Percentiles rank a stretch among this genome's conserved stretches.
Evolutionary conservation across 1,140 invertebrate genomes (phyloP).

Genomic region (Paralvinella palmiformis): DNA sequence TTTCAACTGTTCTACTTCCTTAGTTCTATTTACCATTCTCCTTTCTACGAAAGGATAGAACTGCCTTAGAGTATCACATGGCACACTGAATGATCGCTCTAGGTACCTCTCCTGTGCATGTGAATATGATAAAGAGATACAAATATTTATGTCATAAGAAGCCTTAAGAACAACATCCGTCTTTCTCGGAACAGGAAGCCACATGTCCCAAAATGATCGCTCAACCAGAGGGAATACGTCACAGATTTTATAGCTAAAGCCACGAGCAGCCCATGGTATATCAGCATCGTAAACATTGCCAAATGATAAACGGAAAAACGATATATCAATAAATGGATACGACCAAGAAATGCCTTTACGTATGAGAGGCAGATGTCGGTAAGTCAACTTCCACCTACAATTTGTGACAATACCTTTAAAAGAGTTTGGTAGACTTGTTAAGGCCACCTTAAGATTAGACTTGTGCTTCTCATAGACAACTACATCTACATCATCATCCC

Average conservation of each 20-base stretch:
- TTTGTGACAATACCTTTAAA: neutral
- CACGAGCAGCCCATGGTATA: neutral
- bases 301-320: neutral
- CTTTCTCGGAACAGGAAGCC: neutral
- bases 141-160: neutral
- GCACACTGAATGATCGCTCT: too few relatives aligned
- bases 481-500: slow-evolving; percentile 45
- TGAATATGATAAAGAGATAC: too few relatives aligned
- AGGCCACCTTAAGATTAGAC: neutral
- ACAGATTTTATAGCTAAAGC: neutral
- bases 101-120: too few relatives aligned
- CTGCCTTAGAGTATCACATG: too few relatives aligned
- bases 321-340: slow-evolving; percentile 3
- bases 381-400: neutral
- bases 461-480: slow-evolving; percentile 26
- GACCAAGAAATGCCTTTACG: neutral
- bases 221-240: slow-evolving; percentile 2
- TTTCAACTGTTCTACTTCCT: too few relatives aligned
- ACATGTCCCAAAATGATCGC: neutral
- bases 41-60: too few relatives aligned
- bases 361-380: neutral
- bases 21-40: too few relatives aligned
- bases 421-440: neutral
- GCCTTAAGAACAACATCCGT: neutral
- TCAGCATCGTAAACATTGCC: neutral